These are phyloP conservation scores for Pycnonotus jocosus DNA, from an alignment of 2,113 vertebrate genomes.

Conservation along the genomic window DNA sequence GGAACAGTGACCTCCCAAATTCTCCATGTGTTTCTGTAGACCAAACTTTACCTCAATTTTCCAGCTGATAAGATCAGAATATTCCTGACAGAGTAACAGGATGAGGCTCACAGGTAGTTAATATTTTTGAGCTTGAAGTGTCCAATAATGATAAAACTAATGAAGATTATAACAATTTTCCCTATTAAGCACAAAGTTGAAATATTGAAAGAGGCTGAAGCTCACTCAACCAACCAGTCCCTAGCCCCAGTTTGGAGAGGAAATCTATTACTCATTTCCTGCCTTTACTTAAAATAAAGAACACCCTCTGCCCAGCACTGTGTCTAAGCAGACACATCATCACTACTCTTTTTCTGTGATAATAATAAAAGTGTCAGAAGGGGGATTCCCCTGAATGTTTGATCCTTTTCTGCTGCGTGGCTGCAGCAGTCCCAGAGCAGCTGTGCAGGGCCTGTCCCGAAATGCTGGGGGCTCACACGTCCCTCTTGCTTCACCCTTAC, in stretches of 20 bases:
- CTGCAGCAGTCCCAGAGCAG: slow-evolving; percentile 14
- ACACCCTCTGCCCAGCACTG: background rate
- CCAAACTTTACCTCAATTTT: background rate
- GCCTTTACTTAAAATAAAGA: slow-evolving; percentile 50
- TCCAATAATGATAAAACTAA: background rate
- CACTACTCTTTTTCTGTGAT: background rate
- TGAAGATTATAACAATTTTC: background rate
- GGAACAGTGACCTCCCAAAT: background rate
- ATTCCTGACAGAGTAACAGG: background rate
- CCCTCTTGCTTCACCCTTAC: background rate
- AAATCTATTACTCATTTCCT: slow-evolving; percentile 57
- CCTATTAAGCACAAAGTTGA: background rate
- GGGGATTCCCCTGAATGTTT: slow-evolving; percentile 53
- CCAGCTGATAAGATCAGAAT: background rate
- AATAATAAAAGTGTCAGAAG: slow-evolving; percentile 39
- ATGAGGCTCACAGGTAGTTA: background rate
- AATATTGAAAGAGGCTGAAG: background rate
- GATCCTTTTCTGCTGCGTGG: background rate
- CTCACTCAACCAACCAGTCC: background rate
- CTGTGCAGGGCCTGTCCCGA: background rate
- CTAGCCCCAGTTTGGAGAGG: background rate
- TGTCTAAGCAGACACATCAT: slow-evolving; percentile 35
- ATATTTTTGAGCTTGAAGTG: background rate
- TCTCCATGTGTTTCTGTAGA: background rate
- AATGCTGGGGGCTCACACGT: background rate